phyloP scores from a whole-genome alignment of 1,140 invertebrate genomes.

The Lasaia peninsularis region DNA sequence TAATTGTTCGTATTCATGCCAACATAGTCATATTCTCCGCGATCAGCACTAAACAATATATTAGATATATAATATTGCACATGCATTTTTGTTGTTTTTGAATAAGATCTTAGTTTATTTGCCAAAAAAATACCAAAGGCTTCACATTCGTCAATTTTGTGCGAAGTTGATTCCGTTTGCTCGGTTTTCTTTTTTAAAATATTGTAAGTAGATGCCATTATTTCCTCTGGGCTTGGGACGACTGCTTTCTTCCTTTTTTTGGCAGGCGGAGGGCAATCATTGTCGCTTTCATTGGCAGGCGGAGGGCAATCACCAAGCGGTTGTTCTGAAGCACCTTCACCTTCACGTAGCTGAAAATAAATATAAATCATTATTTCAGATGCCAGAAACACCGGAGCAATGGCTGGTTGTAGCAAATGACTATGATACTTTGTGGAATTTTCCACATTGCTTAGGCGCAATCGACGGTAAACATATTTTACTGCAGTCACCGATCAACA shows the following conservation, averaged over 20 bases:
- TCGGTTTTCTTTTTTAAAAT: conserved; percentile 26
- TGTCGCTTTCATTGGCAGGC: conserved; percentile 21
- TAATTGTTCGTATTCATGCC: conserved; percentile 6
- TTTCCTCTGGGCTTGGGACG: conserved; percentile 19
- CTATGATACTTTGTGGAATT: conserved; percentile 14
- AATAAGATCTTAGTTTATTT: conserved; percentile 27
- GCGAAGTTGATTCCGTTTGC: conserved; percentile 17
- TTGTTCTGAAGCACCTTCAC: conserved; percentile 15
- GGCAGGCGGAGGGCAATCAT: conserved; percentile 24
- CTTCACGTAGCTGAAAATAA: conserved; percentile 3
- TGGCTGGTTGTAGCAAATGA: conserved; percentile 19
- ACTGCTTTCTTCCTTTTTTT: conserved; percentile 24
- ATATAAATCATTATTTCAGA: conserved; percentile 24
- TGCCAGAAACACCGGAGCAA: conserved; percentile 27
- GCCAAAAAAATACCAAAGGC: conserved; percentile 18
- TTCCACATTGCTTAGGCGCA: conserved; percentile 20
- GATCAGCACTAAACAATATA: conserved; percentile 28
- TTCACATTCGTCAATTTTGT: conserved; percentile 14
- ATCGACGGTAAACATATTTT: conserved; percentile 19
- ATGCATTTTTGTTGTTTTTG: conserved; percentile 19
- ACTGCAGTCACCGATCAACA: conserved; percentile 15
- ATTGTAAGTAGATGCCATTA: conserved; percentile 23
- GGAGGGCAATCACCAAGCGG: conserved; percentile 14
- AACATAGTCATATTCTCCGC: conserved; percentile 27
- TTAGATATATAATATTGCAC: conserved; percentile 21